Conservation (phyloP, 2,797 vertebrate genomes). For the Bovichtus diacanthus region DNA sequence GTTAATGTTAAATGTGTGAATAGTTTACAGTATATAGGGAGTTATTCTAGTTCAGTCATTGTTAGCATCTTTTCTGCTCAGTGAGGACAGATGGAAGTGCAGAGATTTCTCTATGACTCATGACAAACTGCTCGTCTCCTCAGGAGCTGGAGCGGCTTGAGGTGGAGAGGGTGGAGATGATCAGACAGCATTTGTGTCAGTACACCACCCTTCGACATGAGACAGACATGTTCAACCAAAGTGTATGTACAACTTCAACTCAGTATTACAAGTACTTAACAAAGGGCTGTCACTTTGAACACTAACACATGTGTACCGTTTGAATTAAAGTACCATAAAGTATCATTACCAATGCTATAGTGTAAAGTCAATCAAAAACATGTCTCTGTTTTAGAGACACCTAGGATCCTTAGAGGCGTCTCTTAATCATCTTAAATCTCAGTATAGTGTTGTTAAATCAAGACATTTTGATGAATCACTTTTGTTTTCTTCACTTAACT, state of each 20-base stretch:
- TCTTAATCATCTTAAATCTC: no score
- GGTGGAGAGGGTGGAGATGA: slow-evolving; percentile 96
- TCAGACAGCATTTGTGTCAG: slow-evolving; percentile 95
- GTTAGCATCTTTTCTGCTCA: not conserved
- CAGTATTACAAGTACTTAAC: not conserved
- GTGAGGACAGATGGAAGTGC: not conserved
- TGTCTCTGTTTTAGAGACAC: no score
- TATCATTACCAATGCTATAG: no score
- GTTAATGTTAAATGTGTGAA: no score
- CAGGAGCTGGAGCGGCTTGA: slow-evolving; percentile 98
- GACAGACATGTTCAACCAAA: slow-evolving; percentile 99
- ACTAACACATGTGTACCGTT: not conserved
- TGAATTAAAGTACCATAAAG: not conserved
- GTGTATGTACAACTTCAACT: slow-evolving; percentile 85
- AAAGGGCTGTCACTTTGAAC: no score
- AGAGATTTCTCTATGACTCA: not conserved
- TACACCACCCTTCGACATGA: slow-evolving; percentile 97
- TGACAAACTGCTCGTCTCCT: not conserved
- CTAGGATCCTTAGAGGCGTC: not conserved
- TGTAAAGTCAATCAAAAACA: no score
- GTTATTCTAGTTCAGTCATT: not conserved
- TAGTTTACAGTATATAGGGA: no score
- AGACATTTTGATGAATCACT: not conserved
- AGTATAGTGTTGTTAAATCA: not conserved
- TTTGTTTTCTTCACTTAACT: not conserved